Conservation (phyloP, 2,113 vertebrate genomes). For the Hemibagrus wyckioides region DNA sequence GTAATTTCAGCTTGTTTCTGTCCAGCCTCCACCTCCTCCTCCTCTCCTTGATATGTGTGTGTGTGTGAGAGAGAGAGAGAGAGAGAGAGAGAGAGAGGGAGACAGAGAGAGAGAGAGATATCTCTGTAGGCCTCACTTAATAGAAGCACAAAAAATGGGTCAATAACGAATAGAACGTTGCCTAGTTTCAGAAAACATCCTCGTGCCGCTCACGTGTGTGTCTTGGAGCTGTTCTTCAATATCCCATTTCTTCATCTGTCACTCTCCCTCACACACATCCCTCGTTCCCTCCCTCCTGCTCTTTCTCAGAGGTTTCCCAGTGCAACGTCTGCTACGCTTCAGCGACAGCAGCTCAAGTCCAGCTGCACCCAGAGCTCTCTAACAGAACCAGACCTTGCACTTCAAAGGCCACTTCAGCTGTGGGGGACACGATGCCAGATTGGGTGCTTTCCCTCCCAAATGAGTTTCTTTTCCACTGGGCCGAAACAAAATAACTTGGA, state of each 20-base stretch:
- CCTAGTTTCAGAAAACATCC: slow-evolving; percentile 46
- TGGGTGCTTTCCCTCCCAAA: slow-evolving; percentile 28
- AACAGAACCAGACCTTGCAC: slow-evolving; percentile 26
- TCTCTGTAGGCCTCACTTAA: slow-evolving; percentile 25
- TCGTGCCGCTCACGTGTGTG: slow-evolving; percentile 11
- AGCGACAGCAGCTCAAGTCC: slow-evolving; percentile 42
- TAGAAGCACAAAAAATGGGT: slow-evolving; percentile 34
- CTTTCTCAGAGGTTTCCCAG: slow-evolving; percentile 28
- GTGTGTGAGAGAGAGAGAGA: background rate
- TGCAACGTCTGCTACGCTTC: slow-evolving; percentile 23
- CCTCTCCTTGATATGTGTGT: background rate
- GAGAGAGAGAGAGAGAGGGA: background rate
- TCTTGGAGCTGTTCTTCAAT: slow-evolving; percentile 38
- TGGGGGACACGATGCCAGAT: slow-evolving; percentile 28
- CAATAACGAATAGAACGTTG: slow-evolving; percentile 39
- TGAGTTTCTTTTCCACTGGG: slow-evolving; percentile 22
- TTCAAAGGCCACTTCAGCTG: slow-evolving; percentile 36
- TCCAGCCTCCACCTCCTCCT: slow-evolving; percentile 1
- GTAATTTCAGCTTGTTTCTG: slow-evolving; percentile 36
- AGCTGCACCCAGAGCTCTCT: slow-evolving; percentile 27
- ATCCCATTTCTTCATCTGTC: slow-evolving; percentile 51
- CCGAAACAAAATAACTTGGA: background rate
- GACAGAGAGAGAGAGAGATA: background rate
- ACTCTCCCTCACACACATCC: slow-evolving; percentile 16
- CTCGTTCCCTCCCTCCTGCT: background rate